Base-by-base conservation (phyloP, 1,140 invertebrate species). In the Aleiodes sp. region DNA sequence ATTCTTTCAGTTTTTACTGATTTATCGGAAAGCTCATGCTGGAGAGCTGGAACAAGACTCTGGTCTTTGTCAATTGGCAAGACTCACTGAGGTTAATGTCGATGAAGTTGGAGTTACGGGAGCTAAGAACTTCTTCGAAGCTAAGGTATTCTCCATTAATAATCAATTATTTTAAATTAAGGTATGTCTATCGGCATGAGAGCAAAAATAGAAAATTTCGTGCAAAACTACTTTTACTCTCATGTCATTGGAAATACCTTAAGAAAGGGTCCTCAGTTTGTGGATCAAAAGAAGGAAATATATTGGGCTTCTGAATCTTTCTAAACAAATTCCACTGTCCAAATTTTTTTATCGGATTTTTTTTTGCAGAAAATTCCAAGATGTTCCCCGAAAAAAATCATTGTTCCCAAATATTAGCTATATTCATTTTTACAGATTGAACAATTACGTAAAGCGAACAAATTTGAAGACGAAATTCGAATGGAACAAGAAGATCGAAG, bases 71-170 rank as follows among this genome's bases (percentile, higher is more conserved):
- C 91, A 94, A 74, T 83, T 96, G 72, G 94, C 94, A 0, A 89
- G 91, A 72, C 86, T 96, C 9, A 95, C 94, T 6, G 94, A 96
- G 85, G 92, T 97, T 60, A 91, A 95, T 79, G 94, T 96, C 0
- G 93, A 95, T 59, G 91, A 96, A 87, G 94, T 95, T 19, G 95
- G 95, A 19, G 94, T 96, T 0, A 92, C 90, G 69, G 95, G 94
- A 24, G 95, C 95, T 2, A 96, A 96, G 81, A 91, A 92, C 78
- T 96, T 96, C 85, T 97, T 96, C 77, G 94, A 96, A 88, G 94
- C 94, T 2, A 97, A 96, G 85, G 92, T 91, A 87, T 70, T 52
- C 21, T 37, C 10, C 16, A 65, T 63, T 12, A 7, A 16, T 16
- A 12, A 31, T 70, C 64, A 7, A 33, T 39, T 21, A 39, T 4